phyloP scores from a whole-genome alignment of 2,888 invertebrate genomes.

The Operophtera brumata region DNA sequence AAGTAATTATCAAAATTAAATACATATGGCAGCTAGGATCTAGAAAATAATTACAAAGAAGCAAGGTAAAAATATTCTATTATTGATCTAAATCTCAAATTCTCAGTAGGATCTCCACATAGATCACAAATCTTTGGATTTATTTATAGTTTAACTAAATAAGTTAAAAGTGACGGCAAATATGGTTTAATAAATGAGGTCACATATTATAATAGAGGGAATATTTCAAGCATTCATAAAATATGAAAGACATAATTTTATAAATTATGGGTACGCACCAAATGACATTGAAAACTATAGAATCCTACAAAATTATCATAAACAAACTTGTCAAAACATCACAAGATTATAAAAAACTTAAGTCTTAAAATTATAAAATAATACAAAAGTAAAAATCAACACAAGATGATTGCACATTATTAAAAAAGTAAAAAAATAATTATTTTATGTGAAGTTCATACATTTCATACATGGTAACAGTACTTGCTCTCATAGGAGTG shows the following conservation, averaged over 20 bases:
- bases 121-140: constrained; percentile 36
- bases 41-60: constrained; percentile 44
- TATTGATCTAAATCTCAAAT: constrained; percentile 31
- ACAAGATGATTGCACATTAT: constrained; percentile 62
- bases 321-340: constrained; percentile 49
- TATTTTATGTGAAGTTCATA: constrained; percentile 48
- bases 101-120: constrained; percentile 24
- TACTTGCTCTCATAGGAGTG: constrained; percentile 46
- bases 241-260: constrained; percentile 23
- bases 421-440: constrained; percentile 49
- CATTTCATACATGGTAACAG: constrained; percentile 67
- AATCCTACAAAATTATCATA: constrained; percentile 37
- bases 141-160: constrained; percentile 35
- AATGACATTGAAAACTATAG: constrained; percentile 38
- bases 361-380: constrained; percentile 52
- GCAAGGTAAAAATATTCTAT: constrained; percentile 36
- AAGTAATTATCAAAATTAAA: constrained; percentile 36
- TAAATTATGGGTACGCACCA: constrained; percentile 40
- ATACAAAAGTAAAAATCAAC: constrained; percentile 64
- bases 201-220: constrained; percentile 7
- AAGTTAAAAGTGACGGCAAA: constrained; percentile 25
- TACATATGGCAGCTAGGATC: constrained; percentile 67
- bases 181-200: constrained; percentile 12
- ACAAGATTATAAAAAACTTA: constrained; percentile 57
- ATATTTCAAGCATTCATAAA: constrained; percentile 22